phyloP scores from a whole-genome alignment of 2,113 vertebrate species.

The Stegostoma tigrinum region DNA sequence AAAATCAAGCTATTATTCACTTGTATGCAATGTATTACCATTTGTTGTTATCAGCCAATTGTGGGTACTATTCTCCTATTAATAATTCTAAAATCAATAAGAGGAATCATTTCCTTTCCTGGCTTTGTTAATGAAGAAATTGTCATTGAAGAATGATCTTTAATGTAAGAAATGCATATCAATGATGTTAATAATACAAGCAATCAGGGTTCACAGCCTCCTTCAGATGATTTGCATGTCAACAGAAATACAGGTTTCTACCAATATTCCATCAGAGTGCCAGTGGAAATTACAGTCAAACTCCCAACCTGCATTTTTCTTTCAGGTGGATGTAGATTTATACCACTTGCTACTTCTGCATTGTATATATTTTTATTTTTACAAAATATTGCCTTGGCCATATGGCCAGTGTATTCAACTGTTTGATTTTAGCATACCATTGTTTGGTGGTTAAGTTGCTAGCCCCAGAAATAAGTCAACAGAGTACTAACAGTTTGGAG shows the following conservation, averaged over 20 bases:
- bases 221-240: background rate
- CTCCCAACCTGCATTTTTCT: background rate
- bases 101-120: background rate
- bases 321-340: background rate
- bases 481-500: background rate
- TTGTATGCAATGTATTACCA: background rate
- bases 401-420: background rate
- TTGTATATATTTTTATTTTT: background rate
- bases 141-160: background rate
- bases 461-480: background rate
- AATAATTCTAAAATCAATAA: background rate
- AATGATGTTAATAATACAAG: background rate
- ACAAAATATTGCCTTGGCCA: background rate
- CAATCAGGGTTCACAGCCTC: background rate
- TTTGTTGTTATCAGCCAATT: background rate
- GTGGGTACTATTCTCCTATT: background rate
- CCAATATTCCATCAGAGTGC: background rate
- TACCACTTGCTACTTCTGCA: background rate
- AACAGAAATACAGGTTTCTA: background rate
- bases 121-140: background rate
- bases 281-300: background rate
- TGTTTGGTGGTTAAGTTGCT: background rate
- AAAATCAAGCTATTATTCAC: background rate
- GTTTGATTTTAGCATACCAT: background rate
- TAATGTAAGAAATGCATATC: background rate